Evolutionary conservation across 2,797 vertebrate genomes (phyloP), one percentile per base, ranked within the genome.

Genomic region (Novumbra hubbsi): DNA sequence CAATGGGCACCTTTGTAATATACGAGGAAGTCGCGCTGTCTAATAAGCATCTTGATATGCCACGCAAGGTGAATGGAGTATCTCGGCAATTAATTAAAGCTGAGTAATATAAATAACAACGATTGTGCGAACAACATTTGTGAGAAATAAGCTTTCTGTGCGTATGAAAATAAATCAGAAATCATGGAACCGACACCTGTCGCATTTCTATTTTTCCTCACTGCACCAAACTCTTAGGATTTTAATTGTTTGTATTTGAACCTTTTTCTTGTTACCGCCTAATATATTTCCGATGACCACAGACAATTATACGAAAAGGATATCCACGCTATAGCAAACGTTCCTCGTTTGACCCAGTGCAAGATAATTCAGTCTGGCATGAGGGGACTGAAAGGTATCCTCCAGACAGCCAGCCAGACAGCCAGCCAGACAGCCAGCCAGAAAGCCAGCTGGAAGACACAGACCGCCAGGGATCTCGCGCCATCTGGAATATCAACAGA

Each of bases 401-500:
- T 57, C 21, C n/a, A 57, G 55, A 24, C 55, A 57, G 55, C 24
- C 55, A 72, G 67, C 74, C 72, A 68, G 45, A 30, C 8, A 74
- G 72, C 80, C 80, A 82, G 80, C 77, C 55, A 71, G 28, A 57
- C 45, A 75, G 75, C n/a, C 67, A 63, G 60, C 74, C 72, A 68
- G 45, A 30, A 8, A 74, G 72, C 80, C 80, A 82, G 80, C 77
- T 85, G 75, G 76, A 78, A 57, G 70, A 77, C 62, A 77, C 55
- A 71, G 28, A 57, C 45, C 76, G 75, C n/a, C 67, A 77, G 84
- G 84, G 73, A 11, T 76, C n/a, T n/a, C 1, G 28, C 32, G 73
- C 81, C 83, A 81, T 75, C 73, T 62, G 72, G 57, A 71, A 70
- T 71, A 80, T 69, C 72, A 68, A 84, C 76, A 82, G 80, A 83